A percentile compares a stretch with the other conserved stretches of the same genome.
Evolutionary conservation across 2,797 vertebrate genomes (phyloP).

Genomic region (Myiothlypis chrysogaster): DNA sequence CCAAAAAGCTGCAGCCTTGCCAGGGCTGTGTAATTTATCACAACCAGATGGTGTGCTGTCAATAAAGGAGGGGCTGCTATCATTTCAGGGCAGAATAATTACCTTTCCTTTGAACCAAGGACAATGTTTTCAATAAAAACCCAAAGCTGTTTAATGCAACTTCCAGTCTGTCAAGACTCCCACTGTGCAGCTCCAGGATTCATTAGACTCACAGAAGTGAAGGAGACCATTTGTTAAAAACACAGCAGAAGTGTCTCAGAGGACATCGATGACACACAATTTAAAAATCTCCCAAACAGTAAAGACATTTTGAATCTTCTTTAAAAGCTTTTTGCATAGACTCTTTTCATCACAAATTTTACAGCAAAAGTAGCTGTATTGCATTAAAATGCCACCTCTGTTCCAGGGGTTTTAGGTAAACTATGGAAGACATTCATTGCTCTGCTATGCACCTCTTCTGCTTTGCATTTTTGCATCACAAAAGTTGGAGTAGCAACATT

Average conservation of each 20-base stretch:
- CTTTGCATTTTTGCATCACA: not conserved
- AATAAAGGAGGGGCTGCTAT: slow-evolving; percentile 37
- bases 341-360: not conserved
- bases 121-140: slow-evolving; percentile 63
- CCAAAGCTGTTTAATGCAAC: slow-evolving; percentile 39
- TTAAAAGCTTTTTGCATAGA: not conserved
- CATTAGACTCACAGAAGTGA: not conserved
- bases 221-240: slow-evolving; percentile 28
- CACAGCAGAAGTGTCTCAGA: not conserved
- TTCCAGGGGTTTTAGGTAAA: not conserved
- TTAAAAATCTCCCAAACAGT: not conserved
- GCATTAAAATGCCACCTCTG: not conserved
- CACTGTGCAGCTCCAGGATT: slow-evolving; percentile 35
- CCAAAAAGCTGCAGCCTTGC: not conserved
- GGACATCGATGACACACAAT: not conserved
- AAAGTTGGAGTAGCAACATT: not conserved
- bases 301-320: not conserved
- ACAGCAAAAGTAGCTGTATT: not conserved
- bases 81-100: slow-evolving; percentile 40
- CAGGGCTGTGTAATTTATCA: slow-evolving; percentile 39
- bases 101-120: slow-evolving; percentile 55
- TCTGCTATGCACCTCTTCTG: not conserved
- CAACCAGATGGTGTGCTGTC: slow-evolving; percentile 58
- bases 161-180: slow-evolving; percentile 52
- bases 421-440: not conserved